A percentile compares a stretch with the other conserved stretches of the same genome.
Conservation (phyloP, 2,888 invertebrate genomes). For the Altica lythri region DNA sequence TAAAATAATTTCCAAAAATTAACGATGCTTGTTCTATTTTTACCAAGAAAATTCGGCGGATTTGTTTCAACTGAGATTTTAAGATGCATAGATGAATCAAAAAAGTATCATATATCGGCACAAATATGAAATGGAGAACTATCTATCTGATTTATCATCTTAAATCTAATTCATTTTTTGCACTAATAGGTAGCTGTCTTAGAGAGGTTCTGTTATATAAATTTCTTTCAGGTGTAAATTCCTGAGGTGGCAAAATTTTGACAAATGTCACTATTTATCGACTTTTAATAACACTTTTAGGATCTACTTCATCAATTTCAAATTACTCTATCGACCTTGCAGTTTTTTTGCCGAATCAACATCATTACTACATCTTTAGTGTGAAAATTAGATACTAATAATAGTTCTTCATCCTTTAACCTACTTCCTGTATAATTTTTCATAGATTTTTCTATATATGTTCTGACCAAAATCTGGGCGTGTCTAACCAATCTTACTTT, state of each 20-base stretch:
- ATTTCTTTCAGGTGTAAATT: not conserved
- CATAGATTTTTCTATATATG: constrained; percentile 9
- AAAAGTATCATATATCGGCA: too few species aligned
- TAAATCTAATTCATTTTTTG: too few species aligned
- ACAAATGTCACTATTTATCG: constrained; percentile 5
- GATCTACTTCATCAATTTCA: constrained; percentile 6
- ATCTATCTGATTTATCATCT: too few species aligned
- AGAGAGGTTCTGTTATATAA: too few species aligned
- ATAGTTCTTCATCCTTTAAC: constrained; percentile 3
- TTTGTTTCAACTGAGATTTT: too few species aligned
- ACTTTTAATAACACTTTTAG: constrained; percentile 18
- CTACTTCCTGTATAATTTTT: constrained; percentile 19
- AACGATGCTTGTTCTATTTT: too few species aligned
- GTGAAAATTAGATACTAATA: constrained; percentile 16
- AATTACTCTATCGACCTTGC: constrained; percentile 16
- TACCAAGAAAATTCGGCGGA: too few species aligned
- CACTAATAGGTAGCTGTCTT: too few species aligned
- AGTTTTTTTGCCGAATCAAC: not conserved
- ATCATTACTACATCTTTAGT: constrained; percentile 1
- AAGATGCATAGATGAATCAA: too few species aligned
- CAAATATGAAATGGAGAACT: too few species aligned
- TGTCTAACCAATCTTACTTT: constrained; percentile 29
- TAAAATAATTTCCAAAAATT: too few species aligned
- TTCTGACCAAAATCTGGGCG: constrained; percentile 18
- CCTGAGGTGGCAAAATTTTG: not conserved